These are phyloP conservation scores for Triplophysa rosa DNA, from an alignment of 2,113 vertebrate genomes.

Conservation along the genomic window DNA sequence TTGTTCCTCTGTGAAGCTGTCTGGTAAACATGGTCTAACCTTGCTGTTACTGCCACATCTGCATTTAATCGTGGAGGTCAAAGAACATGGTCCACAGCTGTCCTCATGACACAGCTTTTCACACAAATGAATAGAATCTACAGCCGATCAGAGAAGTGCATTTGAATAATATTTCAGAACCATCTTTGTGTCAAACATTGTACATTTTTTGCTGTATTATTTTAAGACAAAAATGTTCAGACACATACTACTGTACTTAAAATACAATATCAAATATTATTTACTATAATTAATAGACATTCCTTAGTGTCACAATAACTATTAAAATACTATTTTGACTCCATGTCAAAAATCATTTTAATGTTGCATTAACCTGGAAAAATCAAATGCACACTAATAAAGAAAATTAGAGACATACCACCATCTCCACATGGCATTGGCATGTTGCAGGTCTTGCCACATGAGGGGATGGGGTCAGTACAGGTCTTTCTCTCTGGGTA, in stretches of 20 bases:
- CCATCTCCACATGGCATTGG: conserved; percentile 88
- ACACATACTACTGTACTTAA: too few species aligned
- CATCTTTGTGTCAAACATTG: neutral
- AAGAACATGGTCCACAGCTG: conserved; percentile 87
- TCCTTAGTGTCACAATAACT: too few species aligned
- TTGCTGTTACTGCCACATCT: conserved; percentile 91
- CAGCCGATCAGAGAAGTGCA: conserved; percentile 39
- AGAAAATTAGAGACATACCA: conserved; percentile 71
- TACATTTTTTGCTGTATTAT: neutral
- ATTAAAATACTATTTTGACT: too few species aligned
- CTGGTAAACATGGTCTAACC: conserved; percentile 66
- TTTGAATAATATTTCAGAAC: neutral
- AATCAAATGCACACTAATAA: neutral
- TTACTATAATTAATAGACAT: too few species aligned
- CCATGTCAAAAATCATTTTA: too few species aligned
- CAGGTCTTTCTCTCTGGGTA: conserved; percentile 83
- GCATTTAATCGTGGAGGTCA: conserved; percentile 90
- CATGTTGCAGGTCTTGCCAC: conserved; percentile 92
- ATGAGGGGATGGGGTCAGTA: conserved; percentile 89
- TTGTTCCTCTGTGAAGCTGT: neutral
- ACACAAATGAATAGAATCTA: conserved; percentile 90
- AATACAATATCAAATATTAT: too few species aligned
- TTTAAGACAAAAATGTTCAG: neutral
- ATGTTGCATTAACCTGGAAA: too few species aligned
- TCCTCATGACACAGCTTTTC: conserved; percentile 94